These are phyloP conservation scores for Drosophila acutilabella DNA, from an alignment of 2,888 invertebrate species.

Conservation along the genomic window DNA sequence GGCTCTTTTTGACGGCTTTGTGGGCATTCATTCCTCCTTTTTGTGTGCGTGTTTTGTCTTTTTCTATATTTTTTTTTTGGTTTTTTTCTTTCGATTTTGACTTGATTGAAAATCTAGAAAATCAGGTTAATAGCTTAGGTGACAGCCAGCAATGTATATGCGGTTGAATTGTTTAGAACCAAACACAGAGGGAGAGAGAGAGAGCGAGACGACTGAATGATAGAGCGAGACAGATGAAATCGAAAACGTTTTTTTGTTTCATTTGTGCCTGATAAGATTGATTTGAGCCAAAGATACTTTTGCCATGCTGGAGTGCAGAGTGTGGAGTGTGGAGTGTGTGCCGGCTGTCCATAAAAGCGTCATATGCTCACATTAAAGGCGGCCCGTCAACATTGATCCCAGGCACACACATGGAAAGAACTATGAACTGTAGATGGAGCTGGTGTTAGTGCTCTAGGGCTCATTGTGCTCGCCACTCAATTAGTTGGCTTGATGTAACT, in stretches of 20 bases:
- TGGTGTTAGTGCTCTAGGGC: slow-evolving; percentile 46
- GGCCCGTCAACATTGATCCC: slow-evolving; percentile 41
- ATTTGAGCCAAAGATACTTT: slow-evolving; percentile 69
- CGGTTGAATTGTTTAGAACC: slow-evolving; percentile 78
- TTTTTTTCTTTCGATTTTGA: slow-evolving; percentile 55
- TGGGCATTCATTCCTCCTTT: slow-evolving; percentile 64
- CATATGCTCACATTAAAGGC: slow-evolving; percentile 75
- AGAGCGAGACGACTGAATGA: slow-evolving; percentile 11
- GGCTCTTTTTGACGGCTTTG: slow-evolving; percentile 74
- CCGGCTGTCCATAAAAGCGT: slow-evolving; percentile 56
- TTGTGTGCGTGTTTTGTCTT: slow-evolving; percentile 65
- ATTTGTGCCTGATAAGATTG: slow-evolving; percentile 77
- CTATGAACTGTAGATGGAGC: slow-evolving; percentile 20
- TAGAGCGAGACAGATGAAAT: slow-evolving; percentile 30
- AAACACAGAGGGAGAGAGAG: slow-evolving; percentile 11
- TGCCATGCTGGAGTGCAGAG: slow-evolving; percentile 3
- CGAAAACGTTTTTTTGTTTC: slow-evolving; percentile 43
- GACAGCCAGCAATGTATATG: slow-evolving; percentile 81
- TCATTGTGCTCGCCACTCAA: slow-evolving; percentile 78
- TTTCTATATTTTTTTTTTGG: neutral
- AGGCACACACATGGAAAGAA: slow-evolving; percentile 26
- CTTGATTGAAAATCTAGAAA: slow-evolving; percentile 83
- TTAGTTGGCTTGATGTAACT: slow-evolving; percentile 79
- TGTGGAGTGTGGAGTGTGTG: slow-evolving; percentile 29
- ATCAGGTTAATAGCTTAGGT: slow-evolving; percentile 83